Conservation (phyloP, 2,888 invertebrate species). For the Harpagoxenus sublaevis region DNA sequence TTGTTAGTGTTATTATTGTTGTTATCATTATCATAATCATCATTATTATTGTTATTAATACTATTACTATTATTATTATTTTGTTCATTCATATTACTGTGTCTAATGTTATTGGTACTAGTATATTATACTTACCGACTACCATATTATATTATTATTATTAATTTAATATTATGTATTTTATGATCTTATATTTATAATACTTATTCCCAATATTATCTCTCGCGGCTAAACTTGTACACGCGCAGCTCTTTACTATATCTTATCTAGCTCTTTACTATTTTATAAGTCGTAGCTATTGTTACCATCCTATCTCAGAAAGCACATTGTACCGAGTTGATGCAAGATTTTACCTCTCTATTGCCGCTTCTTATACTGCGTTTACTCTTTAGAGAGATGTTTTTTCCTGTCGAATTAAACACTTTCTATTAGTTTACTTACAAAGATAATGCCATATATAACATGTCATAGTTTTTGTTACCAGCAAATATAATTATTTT, state of each 20-base stretch:
- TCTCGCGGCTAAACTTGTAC: constrained; percentile 67
- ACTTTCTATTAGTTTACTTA: not conserved
- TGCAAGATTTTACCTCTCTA: not conserved
- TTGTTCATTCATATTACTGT: constrained; percentile 50
- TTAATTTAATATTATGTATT: constrained; percentile 23
- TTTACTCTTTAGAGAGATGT: not conserved
- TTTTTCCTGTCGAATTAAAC: not conserved
- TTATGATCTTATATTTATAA: constrained; percentile 17
- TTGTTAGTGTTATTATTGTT: constrained; percentile 73
- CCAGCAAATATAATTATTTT: constrained; percentile 9
- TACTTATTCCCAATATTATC: constrained; percentile 46
- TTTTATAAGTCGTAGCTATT: not conserved
- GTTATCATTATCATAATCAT: constrained; percentile 66
- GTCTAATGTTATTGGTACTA: constrained; percentile 54
- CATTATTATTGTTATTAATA: constrained; percentile 30
- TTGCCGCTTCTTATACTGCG: not conserved
- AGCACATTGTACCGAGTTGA: not conserved
- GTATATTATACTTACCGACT: constrained; percentile 48
- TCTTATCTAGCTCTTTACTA: constrained; percentile 14
- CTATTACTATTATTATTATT: constrained; percentile 45
- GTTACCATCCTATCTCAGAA: not conserved
- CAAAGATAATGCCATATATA: not conserved
- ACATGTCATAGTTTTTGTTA: not conserved
- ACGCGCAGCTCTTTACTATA: constrained; percentile 44
- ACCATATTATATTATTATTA: constrained; percentile 32